A percentile compares a stretch with the other conserved stretches of the same genome.
phyloP scores from a whole-genome alignment of 2,113 vertebrate genomes.

The Paratilapia polleni region DNA sequence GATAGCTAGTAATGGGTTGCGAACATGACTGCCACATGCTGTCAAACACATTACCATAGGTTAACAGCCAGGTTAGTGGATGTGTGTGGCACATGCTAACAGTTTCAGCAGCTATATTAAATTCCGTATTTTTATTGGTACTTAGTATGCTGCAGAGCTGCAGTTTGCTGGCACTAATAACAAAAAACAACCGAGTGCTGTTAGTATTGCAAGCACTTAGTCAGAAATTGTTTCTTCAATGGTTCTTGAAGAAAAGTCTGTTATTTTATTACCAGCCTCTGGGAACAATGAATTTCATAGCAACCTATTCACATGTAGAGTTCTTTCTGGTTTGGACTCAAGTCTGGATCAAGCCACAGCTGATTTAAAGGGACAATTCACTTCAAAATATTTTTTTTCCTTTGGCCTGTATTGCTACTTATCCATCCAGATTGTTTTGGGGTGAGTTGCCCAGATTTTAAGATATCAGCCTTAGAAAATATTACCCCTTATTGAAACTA shows the following conservation, averaged over 20 bases:
- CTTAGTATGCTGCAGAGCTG: neutral
- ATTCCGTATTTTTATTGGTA: neutral
- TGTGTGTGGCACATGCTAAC: neutral
- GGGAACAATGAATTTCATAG: neutral
- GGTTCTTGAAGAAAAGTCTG: neutral
- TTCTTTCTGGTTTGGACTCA: neutral
- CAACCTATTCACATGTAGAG: neutral
- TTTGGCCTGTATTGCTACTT: too few species aligned
- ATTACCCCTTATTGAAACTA: neutral
- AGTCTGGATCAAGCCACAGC: neutral
- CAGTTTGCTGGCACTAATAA: neutral
- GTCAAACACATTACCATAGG: neutral
- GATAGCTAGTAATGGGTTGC: neutral
- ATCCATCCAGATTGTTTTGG: neutral
- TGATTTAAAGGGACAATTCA: neutral
- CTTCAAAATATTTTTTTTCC: neutral
- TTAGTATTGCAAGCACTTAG: too few species aligned
- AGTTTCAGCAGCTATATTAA: neutral
- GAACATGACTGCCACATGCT: neutral
- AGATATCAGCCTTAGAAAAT: neutral
- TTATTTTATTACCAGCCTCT: neutral
- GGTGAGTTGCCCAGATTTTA: neutral
- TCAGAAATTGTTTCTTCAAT: neutral
- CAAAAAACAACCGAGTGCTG: too few species aligned
- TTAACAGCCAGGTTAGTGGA: neutral